Evolutionary conservation across 2,113 vertebrate species (phyloP), one percentile per base, ranked within the genome.

Genomic region (Chloebia gouldiae): DNA sequence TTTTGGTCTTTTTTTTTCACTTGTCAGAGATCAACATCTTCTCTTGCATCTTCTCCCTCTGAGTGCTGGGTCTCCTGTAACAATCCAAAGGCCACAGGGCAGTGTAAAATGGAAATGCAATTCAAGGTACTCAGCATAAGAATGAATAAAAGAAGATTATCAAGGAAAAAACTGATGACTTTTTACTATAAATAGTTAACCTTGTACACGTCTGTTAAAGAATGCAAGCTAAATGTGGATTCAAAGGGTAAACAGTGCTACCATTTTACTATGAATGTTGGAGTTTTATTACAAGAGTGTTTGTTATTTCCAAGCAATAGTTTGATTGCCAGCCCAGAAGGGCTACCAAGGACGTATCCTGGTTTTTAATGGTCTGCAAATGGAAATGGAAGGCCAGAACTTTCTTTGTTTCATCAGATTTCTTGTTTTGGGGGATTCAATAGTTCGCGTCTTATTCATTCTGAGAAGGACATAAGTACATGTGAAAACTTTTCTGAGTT

Each of bases 251-350:
- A 93, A 93, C 59, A 71, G 92, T 97, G 90, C 95, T 89, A 59
- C 68, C 40, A 6, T 86, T 80, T 94, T 91, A 69, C 92, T 95
- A 18, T 47, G 63, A 82, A 83, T 78, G 88, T 93, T 83, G 90
- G 65, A 80, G 76, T 93, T 96, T 88, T 92, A 61, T 96, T 87
- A 86, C 85, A 87, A 90, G 87, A 16, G 80, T 88, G 92, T 97
- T 96, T 91, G 94, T 91, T 96, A 75, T 95, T 97, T 97, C 96
- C 95, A 97, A 98, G 98, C 98, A 98, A 97, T 98, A 98, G 97
- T 96, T 96, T 64, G 92, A 80, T 71, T 2, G 23, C 81, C 65
- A 82, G 92, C 94, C 96, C 95, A 80, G 80, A 81, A 91, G 85
- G 92, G 83, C 97, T 96, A 28, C 71, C 47, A 3, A 78, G 75